Conservation (phyloP, 2,888 invertebrate genomes). For the Craniophora ligustri region DNA sequence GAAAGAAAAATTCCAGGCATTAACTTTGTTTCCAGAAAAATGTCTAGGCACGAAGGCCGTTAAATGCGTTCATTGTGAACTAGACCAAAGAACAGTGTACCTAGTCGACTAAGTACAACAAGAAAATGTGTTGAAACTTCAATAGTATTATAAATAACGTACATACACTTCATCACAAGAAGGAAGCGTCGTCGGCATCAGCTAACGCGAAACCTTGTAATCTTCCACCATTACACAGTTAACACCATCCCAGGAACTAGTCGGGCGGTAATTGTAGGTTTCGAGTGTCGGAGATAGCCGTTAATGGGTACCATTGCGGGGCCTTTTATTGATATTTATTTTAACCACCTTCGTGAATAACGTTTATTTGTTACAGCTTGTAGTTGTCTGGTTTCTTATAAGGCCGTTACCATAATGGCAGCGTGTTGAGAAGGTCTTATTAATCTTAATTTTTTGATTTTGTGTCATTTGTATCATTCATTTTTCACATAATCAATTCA, state of each 20-base stretch:
- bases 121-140: not conserved
- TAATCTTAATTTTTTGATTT: too few relatives aligned
- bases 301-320: conserved; percentile 13
- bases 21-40: too few relatives aligned
- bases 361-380: not conserved
- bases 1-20: too few relatives aligned
- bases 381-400: not conserved
- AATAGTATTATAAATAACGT: not conserved
- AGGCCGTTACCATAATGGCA: too few relatives aligned
- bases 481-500: too few relatives aligned
- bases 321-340: conserved; percentile 31
- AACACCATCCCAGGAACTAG: conserved; percentile 3
- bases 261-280: conserved; percentile 8
- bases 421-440: too few relatives aligned
- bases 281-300: conserved; percentile 29
- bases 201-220: conserved; percentile 17
- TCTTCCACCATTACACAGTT: conserved; percentile 26
- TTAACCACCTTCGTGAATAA: conserved; percentile 21
- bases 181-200: conserved; percentile 3
- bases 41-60: too few relatives aligned
- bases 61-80: too few relatives aligned
- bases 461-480: too few relatives aligned
- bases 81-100: too few relatives aligned
- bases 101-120: too few relatives aligned
- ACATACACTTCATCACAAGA: not conserved